A percentile compares a stretch with the other conserved stretches of the same genome.
phyloP scores from a whole-genome alignment of 1,140 invertebrate species.

The Conus ventricosus region DNA sequence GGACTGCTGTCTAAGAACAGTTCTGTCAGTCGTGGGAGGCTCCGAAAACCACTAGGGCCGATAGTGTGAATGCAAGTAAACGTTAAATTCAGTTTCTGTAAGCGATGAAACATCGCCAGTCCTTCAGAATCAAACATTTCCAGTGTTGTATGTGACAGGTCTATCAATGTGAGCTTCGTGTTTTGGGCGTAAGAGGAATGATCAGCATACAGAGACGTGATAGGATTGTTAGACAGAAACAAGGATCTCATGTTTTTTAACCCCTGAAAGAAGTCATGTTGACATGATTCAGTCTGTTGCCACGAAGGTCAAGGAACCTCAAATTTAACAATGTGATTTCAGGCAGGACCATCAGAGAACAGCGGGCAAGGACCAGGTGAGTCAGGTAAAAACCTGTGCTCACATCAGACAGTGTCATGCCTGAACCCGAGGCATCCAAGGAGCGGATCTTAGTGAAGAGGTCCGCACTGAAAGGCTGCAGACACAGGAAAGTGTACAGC shows the following conservation, averaged over 20 bases:
- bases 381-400: not conserved
- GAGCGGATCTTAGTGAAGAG: not conserved
- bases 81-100: constrained; percentile 13
- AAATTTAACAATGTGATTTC: not conserved
- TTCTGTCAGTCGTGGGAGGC: not conserved
- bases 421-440: constrained; percentile 2
- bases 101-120: constrained; percentile 5
- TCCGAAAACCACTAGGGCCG: constrained; percentile 15
- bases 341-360: not conserved
- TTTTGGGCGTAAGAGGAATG: constrained; percentile 7
- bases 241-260: not conserved
- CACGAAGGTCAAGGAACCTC: constrained; percentile 14
- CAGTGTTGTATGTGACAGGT: constrained; percentile 4
- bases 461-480: not conserved
- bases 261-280: not conserved
- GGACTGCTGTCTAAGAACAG: constrained; percentile 24
- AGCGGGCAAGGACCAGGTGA: not conserved
- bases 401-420: not conserved
- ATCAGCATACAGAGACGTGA: not conserved
- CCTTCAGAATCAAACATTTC: not conserved
- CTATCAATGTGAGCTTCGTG: not conserved
- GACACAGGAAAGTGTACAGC: constrained; percentile 15
- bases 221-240: constrained; percentile 14
- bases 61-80: not conserved
- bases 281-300: constrained; percentile 17